Evolutionary conservation across 1,140 invertebrate species (phyloP), one percentile per base, ranked within the genome.

Genomic region (Leptinotarsa defecta): DNA sequence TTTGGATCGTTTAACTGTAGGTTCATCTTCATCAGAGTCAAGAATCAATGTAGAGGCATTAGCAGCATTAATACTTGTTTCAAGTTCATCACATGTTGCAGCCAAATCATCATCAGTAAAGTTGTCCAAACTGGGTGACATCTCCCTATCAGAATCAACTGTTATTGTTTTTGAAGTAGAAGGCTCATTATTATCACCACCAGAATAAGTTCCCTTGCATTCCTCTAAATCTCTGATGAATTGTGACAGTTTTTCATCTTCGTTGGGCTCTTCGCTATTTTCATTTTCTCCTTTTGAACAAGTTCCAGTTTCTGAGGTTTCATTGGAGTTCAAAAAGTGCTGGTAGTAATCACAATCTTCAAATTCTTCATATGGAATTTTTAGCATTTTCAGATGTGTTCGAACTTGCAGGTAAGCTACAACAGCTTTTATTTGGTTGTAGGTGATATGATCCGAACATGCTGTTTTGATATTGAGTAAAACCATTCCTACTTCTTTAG

Each of bases 321-420:
- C 15, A 17, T 20, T 71, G 0, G 19, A 8, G 13, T 71, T 71
- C 8, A 20, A 19, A 48, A 22, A 71, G 69, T 74, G 24, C 52
- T 57, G 17, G 20, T 65, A 20, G 17, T 20, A 71, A 13, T 61
- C 22, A 20, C 52, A 72, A 57, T 78, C 74, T 43, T 83, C 82
- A 77, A 83, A 83, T 11, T 83, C 82, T 63, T 78, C 70, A 71
- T 81, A 83, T 15, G 62, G 43, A 49, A 79, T 63, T 19, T 76
- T 63, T 19, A 82, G 27, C 13, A 17, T 71, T 57, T 57, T 61
- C 34, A 84, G 69, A 70, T 84, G 81, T 5, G 64, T 49, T 15
- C 83, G 77, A 19, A 84, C 71, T 65, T 79, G 48, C 11, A 79
- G 43, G 77, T 82, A 83, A 5, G 77, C 67, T 49, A 78, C 49